Evolutionary conservation across 2,797 vertebrate genomes (phyloP).

Genomic region (Lutjanus campechanus): DNA sequence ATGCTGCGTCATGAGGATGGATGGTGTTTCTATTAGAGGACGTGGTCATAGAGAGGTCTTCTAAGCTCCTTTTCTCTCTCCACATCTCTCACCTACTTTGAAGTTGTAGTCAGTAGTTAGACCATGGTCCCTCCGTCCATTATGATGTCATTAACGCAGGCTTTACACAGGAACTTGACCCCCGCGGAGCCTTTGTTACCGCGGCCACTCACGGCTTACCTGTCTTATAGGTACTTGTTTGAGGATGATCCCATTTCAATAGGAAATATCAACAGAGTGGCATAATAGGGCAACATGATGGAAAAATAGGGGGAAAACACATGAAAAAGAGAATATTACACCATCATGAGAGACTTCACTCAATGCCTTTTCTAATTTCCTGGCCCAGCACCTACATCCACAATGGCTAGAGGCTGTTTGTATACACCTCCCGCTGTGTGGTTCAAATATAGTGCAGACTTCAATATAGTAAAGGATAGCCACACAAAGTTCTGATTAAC

Average conservation of each 20-base stretch:
- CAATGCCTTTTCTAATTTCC: slow-evolving; percentile 88
- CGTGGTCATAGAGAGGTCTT: slow-evolving; percentile 88
- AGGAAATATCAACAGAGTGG: slow-evolving; percentile 80
- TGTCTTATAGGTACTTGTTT: slow-evolving; percentile 89
- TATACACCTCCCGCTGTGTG: slow-evolving; percentile 74
- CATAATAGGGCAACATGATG: slow-evolving; percentile 82
- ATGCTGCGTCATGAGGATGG: slow-evolving; percentile 92
- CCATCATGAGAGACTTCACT: slow-evolving; percentile 71
- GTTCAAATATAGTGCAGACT: slow-evolving; percentile 81
- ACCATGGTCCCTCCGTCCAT: slow-evolving; percentile 88
- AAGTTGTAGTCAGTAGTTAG: slow-evolving; percentile 90
- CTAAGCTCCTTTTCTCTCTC: slow-evolving; percentile 88
- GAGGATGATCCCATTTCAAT: slow-evolving; percentile 86
- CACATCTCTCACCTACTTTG: slow-evolving; percentile 89
- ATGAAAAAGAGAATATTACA: slow-evolving; percentile 76
- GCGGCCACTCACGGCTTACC: slow-evolving; percentile 87
- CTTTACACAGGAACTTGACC: slow-evolving; percentile 92
- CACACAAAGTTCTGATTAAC: slow-evolving; percentile 88
- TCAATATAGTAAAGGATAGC: slow-evolving; percentile 80
- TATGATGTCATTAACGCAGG: slow-evolving; percentile 93
- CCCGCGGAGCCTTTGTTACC: slow-evolving; percentile 89
- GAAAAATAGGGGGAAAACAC: slow-evolving; percentile 69
- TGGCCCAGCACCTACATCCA: slow-evolving; percentile 81
- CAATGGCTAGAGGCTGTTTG: slow-evolving; percentile 82
- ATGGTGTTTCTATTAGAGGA: slow-evolving; percentile 92